Evolutionary conservation across 64 coral and sea anemone genomes (phyloP).

Genomic region (Montipora cactus): DNA sequence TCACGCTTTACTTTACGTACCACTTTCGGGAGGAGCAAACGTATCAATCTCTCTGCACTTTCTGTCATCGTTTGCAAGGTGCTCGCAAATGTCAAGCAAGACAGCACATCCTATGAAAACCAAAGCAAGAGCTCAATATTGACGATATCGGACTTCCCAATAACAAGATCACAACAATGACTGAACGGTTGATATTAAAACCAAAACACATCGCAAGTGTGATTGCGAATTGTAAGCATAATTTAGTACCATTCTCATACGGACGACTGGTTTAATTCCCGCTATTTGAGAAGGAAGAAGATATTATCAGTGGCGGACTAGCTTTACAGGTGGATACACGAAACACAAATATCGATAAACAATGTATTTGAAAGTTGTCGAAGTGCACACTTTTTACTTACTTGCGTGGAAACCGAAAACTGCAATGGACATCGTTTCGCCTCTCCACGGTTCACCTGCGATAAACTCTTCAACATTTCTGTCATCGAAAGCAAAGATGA

Average conservation of each 20-base stretch:
- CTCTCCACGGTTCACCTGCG: slow-evolving; percentile 1
- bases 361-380: slow-evolving; percentile 1
- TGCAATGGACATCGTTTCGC: slow-evolving; percentile 40
- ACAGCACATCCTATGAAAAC: slow-evolving; percentile 25
- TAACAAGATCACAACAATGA: background rate
- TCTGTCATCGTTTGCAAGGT: slow-evolving; percentile 33
- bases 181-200: background rate
- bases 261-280: background rate
- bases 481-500: background rate
- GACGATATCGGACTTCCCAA: background rate
- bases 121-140: slow-evolving; percentile 17
- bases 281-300: background rate
- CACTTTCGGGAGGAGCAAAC: slow-evolving; percentile 45
- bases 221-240: background rate
- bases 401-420: slow-evolving; percentile 30
- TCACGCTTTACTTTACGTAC: background rate
- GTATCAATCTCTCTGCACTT: slow-evolving; percentile 34
- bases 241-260: background rate
- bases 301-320: background rate
- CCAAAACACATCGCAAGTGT: background rate
- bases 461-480: slow-evolving; percentile 30
- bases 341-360: background rate
- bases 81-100: slow-evolving; percentile 46
- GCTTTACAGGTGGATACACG: background rate
- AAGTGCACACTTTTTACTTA: background rate